A percentile compares a stretch with the other conserved stretches of the same genome.
These are phyloP conservation scores for Otis tarda DNA, from an alignment of 2,113 vertebrate species.

Conservation along the genomic window DNA sequence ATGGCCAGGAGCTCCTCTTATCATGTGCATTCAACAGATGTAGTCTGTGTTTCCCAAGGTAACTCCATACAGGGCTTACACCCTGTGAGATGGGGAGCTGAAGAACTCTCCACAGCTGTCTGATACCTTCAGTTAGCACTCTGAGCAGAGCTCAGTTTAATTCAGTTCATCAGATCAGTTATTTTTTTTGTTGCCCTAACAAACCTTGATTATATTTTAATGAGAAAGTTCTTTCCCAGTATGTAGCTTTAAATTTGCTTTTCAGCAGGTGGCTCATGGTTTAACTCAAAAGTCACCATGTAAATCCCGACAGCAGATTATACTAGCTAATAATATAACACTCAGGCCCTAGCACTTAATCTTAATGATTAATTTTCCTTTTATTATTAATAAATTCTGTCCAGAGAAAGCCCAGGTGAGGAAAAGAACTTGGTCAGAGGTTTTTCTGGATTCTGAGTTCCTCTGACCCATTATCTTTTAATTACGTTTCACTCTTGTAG, in stretches of 20 bases:
- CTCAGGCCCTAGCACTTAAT: not conserved
- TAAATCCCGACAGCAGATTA: not conserved
- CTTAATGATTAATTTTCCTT: slow-evolving; percentile 32
- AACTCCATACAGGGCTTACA: not conserved
- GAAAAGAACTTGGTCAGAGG: not conserved
- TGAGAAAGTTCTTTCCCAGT: slow-evolving; percentile 12
- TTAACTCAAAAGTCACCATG: slow-evolving; percentile 1
- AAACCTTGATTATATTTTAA: slow-evolving; percentile 39
- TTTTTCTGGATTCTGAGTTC: slow-evolving; percentile 8
- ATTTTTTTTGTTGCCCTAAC: not conserved
- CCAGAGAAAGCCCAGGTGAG: not conserved
- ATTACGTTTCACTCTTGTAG: slow-evolving; percentile 26
- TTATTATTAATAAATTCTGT: slow-evolving; percentile 38
- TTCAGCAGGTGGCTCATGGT: slow-evolving; percentile 14
- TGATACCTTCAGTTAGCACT: not conserved
- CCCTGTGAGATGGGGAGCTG: not conserved
- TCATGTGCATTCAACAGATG: not conserved
- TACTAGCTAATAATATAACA: slow-evolving; percentile 8
- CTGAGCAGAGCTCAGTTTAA: not conserved
- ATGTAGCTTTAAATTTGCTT: slow-evolving; percentile 23
- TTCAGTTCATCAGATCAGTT: not conserved
- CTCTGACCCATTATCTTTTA: slow-evolving; percentile 39
- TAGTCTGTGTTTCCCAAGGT: not conserved
- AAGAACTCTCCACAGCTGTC: not conserved
- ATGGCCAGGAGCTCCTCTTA: not conserved